Conservation (phyloP, 2,888 invertebrate genomes). For the Chrysina gloriosa region DNA sequence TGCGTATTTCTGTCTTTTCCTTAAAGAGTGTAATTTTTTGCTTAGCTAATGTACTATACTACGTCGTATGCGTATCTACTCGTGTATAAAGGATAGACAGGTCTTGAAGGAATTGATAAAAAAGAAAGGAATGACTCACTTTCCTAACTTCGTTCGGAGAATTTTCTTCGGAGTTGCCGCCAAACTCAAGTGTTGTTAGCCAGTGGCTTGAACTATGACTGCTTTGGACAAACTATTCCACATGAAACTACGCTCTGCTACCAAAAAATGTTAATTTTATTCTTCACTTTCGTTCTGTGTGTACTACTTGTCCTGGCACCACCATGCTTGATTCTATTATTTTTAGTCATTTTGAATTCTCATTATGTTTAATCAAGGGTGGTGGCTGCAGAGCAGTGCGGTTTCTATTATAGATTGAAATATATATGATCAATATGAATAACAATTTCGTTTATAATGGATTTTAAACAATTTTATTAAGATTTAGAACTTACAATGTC, state of each 20-base stretch:
- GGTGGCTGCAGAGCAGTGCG: too few relatives aligned
- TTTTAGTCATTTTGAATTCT: too few relatives aligned
- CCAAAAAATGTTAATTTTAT: neutral
- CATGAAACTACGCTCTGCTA: neutral
- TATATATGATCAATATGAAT: too few relatives aligned
- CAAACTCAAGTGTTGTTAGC: neutral
- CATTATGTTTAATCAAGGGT: too few relatives aligned
- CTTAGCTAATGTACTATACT: too few relatives aligned
- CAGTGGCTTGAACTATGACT: neutral
- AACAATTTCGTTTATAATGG: too few relatives aligned
- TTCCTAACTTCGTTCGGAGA: too few relatives aligned
- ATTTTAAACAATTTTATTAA: too few relatives aligned
- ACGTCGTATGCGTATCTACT: neutral
- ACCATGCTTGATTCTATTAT: too few relatives aligned
- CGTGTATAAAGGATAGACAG: neutral
- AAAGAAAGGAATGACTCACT: neutral
- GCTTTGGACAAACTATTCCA: neutral
- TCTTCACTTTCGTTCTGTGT: slow-evolving; percentile 1
- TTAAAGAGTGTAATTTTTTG: neutral
- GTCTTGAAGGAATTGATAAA: neutral
- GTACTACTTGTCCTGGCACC: too few relatives aligned
- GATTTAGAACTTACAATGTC: too few relatives aligned
- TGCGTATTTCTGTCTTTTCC: neutral
- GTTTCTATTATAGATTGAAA: too few relatives aligned
- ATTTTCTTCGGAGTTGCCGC: neutral